Evolutionary conservation across 2,113 vertebrate genomes (phyloP).

Genomic region (Tautogolabrus adspersus): DNA sequence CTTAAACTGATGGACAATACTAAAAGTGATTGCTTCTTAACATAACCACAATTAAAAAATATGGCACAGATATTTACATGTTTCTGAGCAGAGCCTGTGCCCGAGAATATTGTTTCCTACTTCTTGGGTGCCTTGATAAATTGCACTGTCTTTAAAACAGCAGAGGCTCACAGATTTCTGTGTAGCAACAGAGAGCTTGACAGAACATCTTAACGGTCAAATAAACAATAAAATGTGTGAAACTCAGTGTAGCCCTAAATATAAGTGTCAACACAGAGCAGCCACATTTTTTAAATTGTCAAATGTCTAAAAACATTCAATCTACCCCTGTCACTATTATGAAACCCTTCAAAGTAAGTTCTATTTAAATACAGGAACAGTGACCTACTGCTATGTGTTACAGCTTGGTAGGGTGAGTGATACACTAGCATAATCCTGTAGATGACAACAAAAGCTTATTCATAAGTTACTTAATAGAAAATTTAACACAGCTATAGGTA

Average conservation of each 20-base stretch:
- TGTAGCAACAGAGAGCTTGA: slow-evolving; percentile 22
- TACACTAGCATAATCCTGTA: slow-evolving; percentile 37
- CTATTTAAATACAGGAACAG: slow-evolving; percentile 39
- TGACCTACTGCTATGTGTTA: slow-evolving; percentile 33
- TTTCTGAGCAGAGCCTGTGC: slow-evolving; percentile 50
- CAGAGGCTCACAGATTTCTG: slow-evolving; percentile 54
- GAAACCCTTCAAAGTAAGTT: slow-evolving; percentile 29
- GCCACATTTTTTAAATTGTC: slow-evolving; percentile 30
- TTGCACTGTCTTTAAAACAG: slow-evolving; percentile 32
- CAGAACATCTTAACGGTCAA: slow-evolving; percentile 23
- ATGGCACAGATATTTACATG: slow-evolving; percentile 77
- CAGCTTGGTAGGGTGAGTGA: slow-evolving; percentile 42
- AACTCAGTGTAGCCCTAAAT: slow-evolving; percentile 16
- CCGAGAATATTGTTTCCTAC: slow-evolving; percentile 16
- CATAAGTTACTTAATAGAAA: slow-evolving; percentile 62
- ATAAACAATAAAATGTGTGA: slow-evolving; percentile 19
- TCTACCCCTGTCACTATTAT: slow-evolving; percentile 26
- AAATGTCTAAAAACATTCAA: slow-evolving; percentile 47
- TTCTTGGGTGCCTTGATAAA: slow-evolving; percentile 35
- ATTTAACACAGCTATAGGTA: slow-evolving; percentile 72
- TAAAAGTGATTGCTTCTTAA: slow-evolving; percentile 66
- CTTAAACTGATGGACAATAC: slow-evolving; percentile 52
- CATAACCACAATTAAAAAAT: slow-evolving; percentile 53
- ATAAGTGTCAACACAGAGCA: slow-evolving; percentile 35
- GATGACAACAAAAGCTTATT: slow-evolving; percentile 60